A percentile compares a stretch with the other conserved stretches of the same genome.
phyloP scores from a whole-genome alignment of 92 coral and sea anemone species.

The Scolanthus callimorphus region DNA sequence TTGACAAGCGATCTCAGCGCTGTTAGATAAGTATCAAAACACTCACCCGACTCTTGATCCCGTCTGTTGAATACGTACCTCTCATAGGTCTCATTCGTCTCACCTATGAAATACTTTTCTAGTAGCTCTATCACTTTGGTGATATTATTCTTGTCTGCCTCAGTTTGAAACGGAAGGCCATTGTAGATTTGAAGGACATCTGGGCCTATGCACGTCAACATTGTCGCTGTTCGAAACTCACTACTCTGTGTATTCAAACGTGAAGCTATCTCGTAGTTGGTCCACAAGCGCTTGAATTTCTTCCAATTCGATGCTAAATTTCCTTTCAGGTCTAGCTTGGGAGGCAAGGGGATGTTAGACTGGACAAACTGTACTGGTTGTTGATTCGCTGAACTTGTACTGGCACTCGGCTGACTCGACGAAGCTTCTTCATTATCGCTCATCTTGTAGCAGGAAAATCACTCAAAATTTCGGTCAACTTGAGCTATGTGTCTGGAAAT shows the following conservation, averaged over 20 bases:
- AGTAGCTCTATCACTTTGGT: neutral
- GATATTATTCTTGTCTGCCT: neutral
- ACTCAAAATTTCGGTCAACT: too few species aligned
- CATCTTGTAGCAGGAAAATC: too few species aligned
- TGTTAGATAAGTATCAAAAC: neutral
- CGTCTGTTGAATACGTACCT: slow-evolving; percentile 9
- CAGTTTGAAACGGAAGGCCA: slow-evolving; percentile 17
- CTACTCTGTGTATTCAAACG: neutral
- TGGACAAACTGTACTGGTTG: neutral
- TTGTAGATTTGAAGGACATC: slow-evolving; percentile 21
- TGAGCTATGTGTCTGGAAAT: too few species aligned
- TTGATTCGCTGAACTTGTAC: too few species aligned
- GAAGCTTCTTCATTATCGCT: too few species aligned
- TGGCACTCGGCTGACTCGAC: too few species aligned
- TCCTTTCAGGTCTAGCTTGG: slow-evolving; percentile 20
- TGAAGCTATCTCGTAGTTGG: slow-evolving; percentile 2
- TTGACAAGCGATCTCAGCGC: slow-evolving; percentile 1
- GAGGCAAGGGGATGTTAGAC: slow-evolving; percentile 39
- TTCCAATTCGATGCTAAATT: slow-evolving; percentile 11
- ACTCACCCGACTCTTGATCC: neutral
- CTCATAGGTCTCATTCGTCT: slow-evolving; percentile 21
- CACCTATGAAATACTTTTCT: slow-evolving; percentile 8
- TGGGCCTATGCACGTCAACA: slow-evolving; percentile 24
- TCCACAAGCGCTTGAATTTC: neutral
- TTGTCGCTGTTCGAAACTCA: slow-evolving; percentile 29